Conservation (phyloP, 2,113 vertebrate species). For the Delphinus delphis region DNA sequence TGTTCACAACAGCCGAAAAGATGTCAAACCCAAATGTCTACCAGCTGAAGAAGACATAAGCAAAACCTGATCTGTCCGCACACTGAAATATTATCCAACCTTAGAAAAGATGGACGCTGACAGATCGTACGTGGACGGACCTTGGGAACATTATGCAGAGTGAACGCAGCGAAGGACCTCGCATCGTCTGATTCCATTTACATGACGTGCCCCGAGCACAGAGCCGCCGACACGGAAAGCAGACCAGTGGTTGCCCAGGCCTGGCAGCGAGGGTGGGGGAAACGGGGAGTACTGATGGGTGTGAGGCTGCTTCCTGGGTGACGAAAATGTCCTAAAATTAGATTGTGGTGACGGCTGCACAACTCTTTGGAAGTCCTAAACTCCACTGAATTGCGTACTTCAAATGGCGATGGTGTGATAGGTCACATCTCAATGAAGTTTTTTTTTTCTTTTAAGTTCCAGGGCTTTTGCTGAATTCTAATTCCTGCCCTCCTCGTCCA, state of each 20-base stretch:
- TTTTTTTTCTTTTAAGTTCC: background rate
- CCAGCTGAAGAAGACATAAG: background rate
- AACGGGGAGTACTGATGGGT: background rate
- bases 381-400: rapidly evolving
- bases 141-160: rapidly evolving
- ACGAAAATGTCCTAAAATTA: background rate
- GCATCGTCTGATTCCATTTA: rapidly evolving
- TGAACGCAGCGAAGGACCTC: background rate
- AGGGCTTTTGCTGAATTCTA: background rate
- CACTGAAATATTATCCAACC: background rate
- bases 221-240: background rate
- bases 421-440: too few species aligned
- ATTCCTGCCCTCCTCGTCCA: background rate
- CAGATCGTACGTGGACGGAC: rapidly evolving
- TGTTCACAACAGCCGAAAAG: background rate
- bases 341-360: background rate
- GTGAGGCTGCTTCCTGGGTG: rapidly evolving
- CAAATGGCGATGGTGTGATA: background rate
- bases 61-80: rapidly evolving
- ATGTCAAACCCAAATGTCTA: rapidly evolving
- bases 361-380: background rate
- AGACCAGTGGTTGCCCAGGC: background rate
- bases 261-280: background rate
- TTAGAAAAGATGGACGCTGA: background rate
- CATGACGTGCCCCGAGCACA: background rate